Conservation (phyloP, 64 coral and sea anemone genomes). For the Pocillopora damicornis region DNA sequence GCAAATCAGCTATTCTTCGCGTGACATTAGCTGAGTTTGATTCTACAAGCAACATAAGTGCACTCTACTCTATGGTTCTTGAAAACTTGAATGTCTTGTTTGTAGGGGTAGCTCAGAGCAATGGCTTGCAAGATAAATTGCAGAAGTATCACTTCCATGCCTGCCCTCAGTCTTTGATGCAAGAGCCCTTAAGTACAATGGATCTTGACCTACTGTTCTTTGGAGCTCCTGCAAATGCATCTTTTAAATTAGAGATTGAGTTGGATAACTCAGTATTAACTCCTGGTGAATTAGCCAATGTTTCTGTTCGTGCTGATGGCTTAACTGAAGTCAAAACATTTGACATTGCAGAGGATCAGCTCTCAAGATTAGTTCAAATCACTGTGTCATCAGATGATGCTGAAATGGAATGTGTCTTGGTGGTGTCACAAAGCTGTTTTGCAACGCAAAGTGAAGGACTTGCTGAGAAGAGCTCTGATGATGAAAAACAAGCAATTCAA, state of each 20-base stretch:
- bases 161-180: conserved; percentile 31
- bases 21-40: conserved; percentile 44
- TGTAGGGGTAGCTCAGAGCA: conserved; percentile 46
- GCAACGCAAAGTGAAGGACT: conserved; percentile 34
- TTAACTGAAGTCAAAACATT: conserved; percentile 55
- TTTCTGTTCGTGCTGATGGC: conserved; percentile 53
- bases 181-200: conserved; percentile 1
- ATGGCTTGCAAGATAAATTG: conserved; percentile 14
- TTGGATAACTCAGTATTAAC: conserved; percentile 47
- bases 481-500: conserved; percentile 42
- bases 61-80: conserved; percentile 66
- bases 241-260: conserved; percentile 48
- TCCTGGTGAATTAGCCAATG: background rate
- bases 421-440: conserved; percentile 73
- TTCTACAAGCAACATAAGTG: conserved; percentile 27
- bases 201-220: conserved; percentile 53
- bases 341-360: conserved; percentile 56
- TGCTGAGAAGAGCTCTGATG: background rate
- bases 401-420: conserved; percentile 52
- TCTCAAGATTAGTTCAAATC: conserved; percentile 57
- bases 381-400: conserved; percentile 47
- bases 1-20: conserved; percentile 49
- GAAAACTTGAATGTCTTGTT: conserved; percentile 60
- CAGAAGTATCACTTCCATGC: conserved; percentile 65
- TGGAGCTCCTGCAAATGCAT: conserved; percentile 65